Conservation (phyloP, 2,113 vertebrate genomes). For the Andinoacara biseriatus region DNA sequence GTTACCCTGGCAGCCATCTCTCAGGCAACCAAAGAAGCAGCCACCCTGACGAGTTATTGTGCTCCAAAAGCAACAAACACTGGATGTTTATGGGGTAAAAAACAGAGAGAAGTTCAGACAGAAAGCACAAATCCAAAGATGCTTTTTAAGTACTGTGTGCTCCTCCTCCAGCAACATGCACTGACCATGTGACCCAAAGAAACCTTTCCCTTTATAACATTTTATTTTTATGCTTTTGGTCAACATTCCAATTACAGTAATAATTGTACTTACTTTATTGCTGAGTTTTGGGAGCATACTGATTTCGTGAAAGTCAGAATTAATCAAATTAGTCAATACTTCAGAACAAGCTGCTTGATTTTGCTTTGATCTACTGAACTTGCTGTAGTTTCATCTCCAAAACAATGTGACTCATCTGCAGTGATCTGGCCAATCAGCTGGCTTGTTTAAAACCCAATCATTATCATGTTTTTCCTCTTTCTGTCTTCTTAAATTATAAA, state of each 20-base stretch:
- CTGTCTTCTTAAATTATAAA: background rate
- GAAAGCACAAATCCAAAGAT: constrained; percentile 19
- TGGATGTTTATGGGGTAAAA: background rate
- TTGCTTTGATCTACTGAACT: background rate
- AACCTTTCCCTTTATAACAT: background rate
- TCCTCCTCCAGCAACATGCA: background rate
- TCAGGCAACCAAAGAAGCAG: constrained; percentile 71
- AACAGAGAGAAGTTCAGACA: constrained; percentile 37
- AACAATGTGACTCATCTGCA: background rate
- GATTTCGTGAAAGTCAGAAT: background rate
- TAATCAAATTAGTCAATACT: background rate
- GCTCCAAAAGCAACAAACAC: constrained; percentile 37
- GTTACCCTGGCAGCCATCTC: constrained; percentile 85
- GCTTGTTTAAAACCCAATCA: background rate
- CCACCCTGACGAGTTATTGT: constrained; percentile 26
- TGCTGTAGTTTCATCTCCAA: background rate
- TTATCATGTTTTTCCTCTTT: background rate
- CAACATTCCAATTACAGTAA: background rate
- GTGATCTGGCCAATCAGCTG: background rate
- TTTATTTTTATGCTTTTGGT: too few species aligned
- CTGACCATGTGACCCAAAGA: background rate
- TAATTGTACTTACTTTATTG: background rate
- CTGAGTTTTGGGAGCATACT: background rate
- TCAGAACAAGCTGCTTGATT: too few species aligned
- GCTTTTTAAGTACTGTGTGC: background rate